Evolutionary conservation across 2,888 invertebrate genomes (phyloP), one percentile per base, ranked within the genome.

Genomic region (Brachylomia viminalis): DNA sequence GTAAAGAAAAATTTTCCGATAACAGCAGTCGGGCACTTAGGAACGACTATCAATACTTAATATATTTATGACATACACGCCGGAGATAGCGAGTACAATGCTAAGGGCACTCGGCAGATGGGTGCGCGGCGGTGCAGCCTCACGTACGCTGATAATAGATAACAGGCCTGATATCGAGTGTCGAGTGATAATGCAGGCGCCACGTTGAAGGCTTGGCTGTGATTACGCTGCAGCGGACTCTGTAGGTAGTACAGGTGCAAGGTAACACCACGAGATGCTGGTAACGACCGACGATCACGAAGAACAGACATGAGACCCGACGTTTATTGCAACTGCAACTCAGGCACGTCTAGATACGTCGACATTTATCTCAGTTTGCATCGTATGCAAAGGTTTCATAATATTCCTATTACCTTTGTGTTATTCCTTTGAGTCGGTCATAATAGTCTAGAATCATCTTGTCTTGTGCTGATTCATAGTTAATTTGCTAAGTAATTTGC

Each of bases 111-210:
- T n/a, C 61, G 27, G 62, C 56, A 69, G 68, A 52, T n/a, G 78
- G 58, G 45, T 45, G 75, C 67, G 64, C 64, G 47, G 42, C 71
- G 71, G 66, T 56, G 75, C 83, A 80, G 83, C 72, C 76, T 76
- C 85, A 86, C 86, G 85, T 85, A 85, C 75, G 54, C 69, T 77
- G 86, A 82, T 85, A 85, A 56, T 66, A 52, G 71, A 77, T 82
- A 71, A 49, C 73, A n/a, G 17, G 10, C 27, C 38, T 45, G 82
- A 84, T 74, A 83, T 64, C 52, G 58, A 47, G 52, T 52, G 30
- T 5, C 58, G 67, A 42, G 80, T 15, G 58, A 64, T 56, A 80
- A 13, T 59, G 47, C 75, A 75, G 54, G 74, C 74, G 56, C 56
- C 64, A 49, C 79, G 27, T 27, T 23, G 20, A 62, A 23, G 79